phyloP scores from a whole-genome alignment of 2,113 vertebrate species.

The Delphinapterus leucas region DNA sequence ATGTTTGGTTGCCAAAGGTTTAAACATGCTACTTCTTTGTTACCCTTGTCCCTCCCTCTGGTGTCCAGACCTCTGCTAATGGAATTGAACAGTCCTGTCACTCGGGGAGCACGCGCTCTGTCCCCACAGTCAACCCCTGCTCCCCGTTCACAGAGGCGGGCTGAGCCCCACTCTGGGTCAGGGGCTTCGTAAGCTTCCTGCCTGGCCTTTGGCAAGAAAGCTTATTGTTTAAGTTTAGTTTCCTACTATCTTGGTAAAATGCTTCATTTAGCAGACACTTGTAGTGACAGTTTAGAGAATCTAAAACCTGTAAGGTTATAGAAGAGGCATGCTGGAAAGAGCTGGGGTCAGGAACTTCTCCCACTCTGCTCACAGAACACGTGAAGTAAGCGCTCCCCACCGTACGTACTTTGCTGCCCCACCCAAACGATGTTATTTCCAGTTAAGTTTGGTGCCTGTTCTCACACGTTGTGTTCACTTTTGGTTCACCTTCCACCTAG shows the following conservation, averaged over 20 bases:
- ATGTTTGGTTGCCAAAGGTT: neutral
- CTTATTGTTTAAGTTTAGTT: neutral
- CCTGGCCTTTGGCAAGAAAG: neutral
- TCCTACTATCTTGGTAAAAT: neutral
- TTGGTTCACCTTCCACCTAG: fast-evolving
- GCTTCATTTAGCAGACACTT: neutral
- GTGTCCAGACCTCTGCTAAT: neutral
- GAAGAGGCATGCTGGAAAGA: neutral
- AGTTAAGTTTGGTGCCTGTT: neutral
- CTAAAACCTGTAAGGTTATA: neutral
- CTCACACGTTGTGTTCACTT: neutral
- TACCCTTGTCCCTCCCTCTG: neutral
- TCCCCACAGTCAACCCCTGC: neutral
- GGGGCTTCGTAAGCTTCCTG: neutral
- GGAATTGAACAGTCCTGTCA: neutral
- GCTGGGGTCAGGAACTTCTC: neutral
- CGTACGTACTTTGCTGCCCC: neutral
- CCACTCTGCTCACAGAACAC: neutral
- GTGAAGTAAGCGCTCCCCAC: neutral
- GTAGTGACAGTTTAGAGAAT: too few species aligned
- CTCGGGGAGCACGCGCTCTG: fast-evolving
- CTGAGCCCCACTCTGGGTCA: neutral
- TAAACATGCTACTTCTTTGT: neutral
- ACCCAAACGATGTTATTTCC: fast-evolving
- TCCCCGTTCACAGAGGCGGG: neutral